Base-by-base conservation (phyloP, 2,113 vertebrate genomes). In the human (Homo sapiens) region DNA sequence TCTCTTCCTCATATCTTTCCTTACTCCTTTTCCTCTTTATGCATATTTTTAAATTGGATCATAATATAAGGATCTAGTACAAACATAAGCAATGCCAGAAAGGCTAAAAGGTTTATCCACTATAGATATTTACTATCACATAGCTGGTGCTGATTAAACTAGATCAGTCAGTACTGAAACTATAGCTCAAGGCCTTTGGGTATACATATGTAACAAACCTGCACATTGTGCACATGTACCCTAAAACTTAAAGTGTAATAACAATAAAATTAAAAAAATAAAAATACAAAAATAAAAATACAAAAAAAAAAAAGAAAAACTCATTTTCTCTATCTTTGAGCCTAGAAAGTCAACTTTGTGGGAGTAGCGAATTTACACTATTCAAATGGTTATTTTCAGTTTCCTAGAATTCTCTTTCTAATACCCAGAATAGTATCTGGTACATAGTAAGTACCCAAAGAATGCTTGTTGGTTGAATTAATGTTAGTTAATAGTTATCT, bases 111-210 rank as follows among this genome's bases (percentile, higher is more conserved):
- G 18, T 52, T 82, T 84, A 93, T 97, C 78, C 61, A 59, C 43
- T 45, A 3, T 1, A 61, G 40, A 22, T 98, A 50, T 16, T 97
- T 97, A 81, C 87, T 96, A 95, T 45, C 83, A 48, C 6, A 48
- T 75, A 57, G 11, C 72, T 93, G 43, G 4, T 88, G 48, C 70
- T 43, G 9, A 52, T 78, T 9, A 9, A 45, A 94, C 66, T 82
- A 72, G 81, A 72, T n/a, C 38, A 96, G 38, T 75, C 76, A 32
- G 25, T 45, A 95, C 38, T 96, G 83, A 11, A 84, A 73, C 50
- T 48, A n/a, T 40, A 59, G 35, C 20, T 76, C 16, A 61, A 13
- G 22, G 1, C 59, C 7, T 83, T 40, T 40, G 40, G 40, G 40
- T 40, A 40, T 40, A 40, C 40, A 40, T 40, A 40, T 40, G 40